Base-by-base conservation (phyloP, 2,797 vertebrate species). In the Cottoperca gobio region DNA sequence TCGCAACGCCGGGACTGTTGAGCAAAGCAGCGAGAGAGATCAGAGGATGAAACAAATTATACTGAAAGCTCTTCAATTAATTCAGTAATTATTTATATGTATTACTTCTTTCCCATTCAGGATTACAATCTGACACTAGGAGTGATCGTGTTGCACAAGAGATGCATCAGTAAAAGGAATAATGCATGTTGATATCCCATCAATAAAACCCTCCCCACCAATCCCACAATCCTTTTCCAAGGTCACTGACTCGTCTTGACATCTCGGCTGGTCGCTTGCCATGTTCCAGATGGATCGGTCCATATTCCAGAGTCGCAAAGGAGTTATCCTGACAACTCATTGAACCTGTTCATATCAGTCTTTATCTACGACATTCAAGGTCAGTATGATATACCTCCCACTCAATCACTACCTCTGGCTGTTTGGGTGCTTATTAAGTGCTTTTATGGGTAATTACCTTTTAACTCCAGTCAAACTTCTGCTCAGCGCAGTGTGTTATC, bases 1-100 rank as follows among this genome's bases (percentile, higher is more conserved):
- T 83, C 97, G 94, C 62, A 99, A 64, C 48, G 96, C 92, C 5
- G 97, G 95, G 86, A 99, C 98, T 99, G 86, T 71, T 80, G 23
- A 42, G 35, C 23, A 39, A 26, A 45, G 50, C 58, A 70, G 24
- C n/a, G n/a, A 23, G 3, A 33, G 13, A 49, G 7, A 17, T 3
- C 9, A 55, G 10, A 65, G 45, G 10, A 48, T 23, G 17, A 50
- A 16, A 53, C 39, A n/a, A 16, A 21, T 24, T 17, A 69, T 28
- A 59, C 21, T 49, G 9, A 24, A 54, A 70, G 17, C 8, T 54
- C 3, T 48, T n/a, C 33, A 12, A 37, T 60, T 9, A 39, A 10
- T 21, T 24, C 1, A 43, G 26, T 37, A n/a, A n/a, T n/a, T n/a
- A n/a, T n/a, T n/a, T n/a, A n/a, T n/a, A n/a, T n/a, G n/a, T n/a